Base-by-base conservation (phyloP, 2,113 vertebrate genomes). In the Halichoerus grypus region DNA sequence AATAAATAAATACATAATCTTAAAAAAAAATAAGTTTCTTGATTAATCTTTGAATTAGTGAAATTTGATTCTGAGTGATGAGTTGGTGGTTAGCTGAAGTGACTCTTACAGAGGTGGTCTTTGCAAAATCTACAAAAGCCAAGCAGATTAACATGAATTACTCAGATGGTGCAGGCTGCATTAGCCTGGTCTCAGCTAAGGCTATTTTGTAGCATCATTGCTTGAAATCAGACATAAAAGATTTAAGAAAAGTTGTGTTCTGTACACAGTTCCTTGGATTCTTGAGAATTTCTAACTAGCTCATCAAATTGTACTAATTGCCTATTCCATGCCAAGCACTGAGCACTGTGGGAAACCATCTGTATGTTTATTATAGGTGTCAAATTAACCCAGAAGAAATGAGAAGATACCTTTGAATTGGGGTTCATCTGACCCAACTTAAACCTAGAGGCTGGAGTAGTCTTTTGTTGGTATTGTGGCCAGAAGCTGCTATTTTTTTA, bases 381-480 rank as follows among this genome's bases (percentile, higher is more conserved):
- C 53, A 88, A 86, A 90, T 88, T 53, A 71, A n/a, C 26, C 33
- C 49, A 46, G 67, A 84, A 91, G 46, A 72, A 95, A 95, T 65
- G 15, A 77, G 65, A 74, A 76, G 10, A 72, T 86, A 22, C 33
- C 59, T 33, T 71, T 87, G 22, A 92, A 67, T 5, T 67, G 33
- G 53, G 19, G 1, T 9, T 92, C 39, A 51, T 59, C 28, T 49
- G 4, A 49, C 42, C 14, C 74, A 82, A 18, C 3, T 57, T 72
- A 61, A 88, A 26, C 31, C n/a, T 55, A 28, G 18, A 46, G 26
- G 31, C n/a, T 55, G 18, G 22, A 39, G 9, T 71, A 19, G 9
- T 63, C 8, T 13, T 82, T 51, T 63, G 13, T 91, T 51, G 7
- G 9, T 22, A 28, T 12, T 88, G 4, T 53, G 18, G 12, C 28